A percentile compares a stretch with the other conserved stretches of the same genome.
These are phyloP conservation scores for Thymallus thymallus DNA, from an alignment of 2,113 vertebrate genomes.

Conservation along the genomic window DNA sequence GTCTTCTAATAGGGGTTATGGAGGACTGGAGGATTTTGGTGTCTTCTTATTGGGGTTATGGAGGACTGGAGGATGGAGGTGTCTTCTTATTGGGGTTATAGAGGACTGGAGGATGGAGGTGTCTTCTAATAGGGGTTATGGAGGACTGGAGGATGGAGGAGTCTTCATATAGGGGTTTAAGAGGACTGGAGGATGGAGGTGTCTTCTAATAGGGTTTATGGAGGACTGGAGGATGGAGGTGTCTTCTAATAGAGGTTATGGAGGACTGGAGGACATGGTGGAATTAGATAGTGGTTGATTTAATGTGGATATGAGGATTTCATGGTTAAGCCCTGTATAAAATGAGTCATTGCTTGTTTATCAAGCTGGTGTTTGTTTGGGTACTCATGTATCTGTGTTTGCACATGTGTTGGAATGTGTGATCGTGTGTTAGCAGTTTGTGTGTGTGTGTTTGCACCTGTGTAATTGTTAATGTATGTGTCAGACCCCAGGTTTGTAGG, in stretches of 20 bases:
- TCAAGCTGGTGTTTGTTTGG: constrained; percentile 12
- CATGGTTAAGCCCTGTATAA: too few species aligned
- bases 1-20: too few species aligned
- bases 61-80: constrained; percentile 37
- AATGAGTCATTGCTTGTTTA: not conserved
- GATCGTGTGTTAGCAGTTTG: too few species aligned
- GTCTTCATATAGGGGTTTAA: not conserved
- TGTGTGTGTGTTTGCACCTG: not conserved
- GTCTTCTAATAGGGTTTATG: not conserved
- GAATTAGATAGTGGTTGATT: too few species aligned
- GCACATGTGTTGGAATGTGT: constrained; percentile 64
- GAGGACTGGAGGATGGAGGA: constrained; percentile 40
- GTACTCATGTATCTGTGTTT: constrained; percentile 15
- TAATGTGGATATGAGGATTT: too few species aligned
- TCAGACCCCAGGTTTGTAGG: constrained; percentile 91
- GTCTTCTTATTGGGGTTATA: too few species aligned
- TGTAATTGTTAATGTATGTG: not conserved
- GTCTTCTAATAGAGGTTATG: not conserved
- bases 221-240: constrained; percentile 40
- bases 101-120: constrained; percentile 37
- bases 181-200: constrained; percentile 41
- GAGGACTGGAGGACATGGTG: constrained; percentile 1
- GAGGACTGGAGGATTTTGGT: constrained; percentile 26
- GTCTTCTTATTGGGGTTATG: too few species aligned
- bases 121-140: too few species aligned